Evolutionary conservation across 2,113 vertebrate genomes (phyloP).

Genomic region (Coturnix japonica): DNA sequence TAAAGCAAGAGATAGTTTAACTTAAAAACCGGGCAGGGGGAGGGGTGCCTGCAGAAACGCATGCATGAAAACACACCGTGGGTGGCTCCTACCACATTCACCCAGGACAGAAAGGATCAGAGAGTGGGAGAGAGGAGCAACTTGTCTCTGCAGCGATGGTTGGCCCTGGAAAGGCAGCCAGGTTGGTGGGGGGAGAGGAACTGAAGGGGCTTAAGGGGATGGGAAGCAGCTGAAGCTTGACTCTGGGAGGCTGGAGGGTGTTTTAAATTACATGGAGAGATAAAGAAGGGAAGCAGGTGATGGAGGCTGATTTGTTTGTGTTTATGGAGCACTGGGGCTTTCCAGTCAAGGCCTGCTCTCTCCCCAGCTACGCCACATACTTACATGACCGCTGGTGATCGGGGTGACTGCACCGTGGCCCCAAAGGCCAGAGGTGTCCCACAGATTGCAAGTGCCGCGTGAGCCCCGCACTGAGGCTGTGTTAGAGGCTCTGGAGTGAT

Average conservation of each 20-base stretch:
- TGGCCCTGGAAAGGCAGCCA: slow-evolving; percentile 50
- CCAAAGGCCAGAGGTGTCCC: background rate
- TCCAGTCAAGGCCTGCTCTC: slow-evolving; percentile 44
- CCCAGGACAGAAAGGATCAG: slow-evolving; percentile 72
- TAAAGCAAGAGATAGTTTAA: slow-evolving; percentile 75
- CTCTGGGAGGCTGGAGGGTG: slow-evolving; percentile 53
- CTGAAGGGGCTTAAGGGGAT: slow-evolving; percentile 53
- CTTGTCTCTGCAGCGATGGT: slow-evolving; percentile 56
- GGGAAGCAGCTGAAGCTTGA: slow-evolving; percentile 68
- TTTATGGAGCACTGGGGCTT: slow-evolving; percentile 45
- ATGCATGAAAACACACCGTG: slow-evolving; percentile 62
- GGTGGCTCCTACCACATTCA: slow-evolving; percentile 66
- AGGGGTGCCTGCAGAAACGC: slow-evolving; percentile 59
- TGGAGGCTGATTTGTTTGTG: slow-evolving; percentile 56
- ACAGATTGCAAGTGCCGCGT: background rate
- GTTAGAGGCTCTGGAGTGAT: accelerated
- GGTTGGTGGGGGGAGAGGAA: slow-evolving; percentile 13
- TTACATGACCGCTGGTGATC: background rate
- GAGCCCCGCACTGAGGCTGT: accelerated
- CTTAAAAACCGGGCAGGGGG: slow-evolving; percentile 51
- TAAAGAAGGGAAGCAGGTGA: slow-evolving; percentile 72
- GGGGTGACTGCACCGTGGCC: background rate
- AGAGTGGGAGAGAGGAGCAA: slow-evolving; percentile 63
- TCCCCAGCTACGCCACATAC: background rate
- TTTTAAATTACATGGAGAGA: slow-evolving; percentile 65